These are phyloP conservation scores for Drosophila tsacasi DNA, from an alignment of 1,140 invertebrate species.

Conservation along the genomic window DNA sequence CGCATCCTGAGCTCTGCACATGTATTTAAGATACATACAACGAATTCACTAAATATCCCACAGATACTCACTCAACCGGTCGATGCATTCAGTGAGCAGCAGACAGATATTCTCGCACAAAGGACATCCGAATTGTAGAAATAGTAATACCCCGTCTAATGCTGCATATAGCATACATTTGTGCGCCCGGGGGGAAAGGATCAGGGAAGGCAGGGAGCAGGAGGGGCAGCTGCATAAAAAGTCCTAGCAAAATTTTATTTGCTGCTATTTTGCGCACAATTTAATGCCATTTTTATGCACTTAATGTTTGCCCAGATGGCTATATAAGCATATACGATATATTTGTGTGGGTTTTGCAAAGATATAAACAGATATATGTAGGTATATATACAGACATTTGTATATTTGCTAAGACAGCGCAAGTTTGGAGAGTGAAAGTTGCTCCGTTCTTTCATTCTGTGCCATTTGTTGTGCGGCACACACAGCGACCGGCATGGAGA, in stretches of 20 bases:
- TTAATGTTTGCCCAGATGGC: conserved; percentile 64
- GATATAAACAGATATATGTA: conserved; percentile 10
- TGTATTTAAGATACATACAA: conserved; percentile 7
- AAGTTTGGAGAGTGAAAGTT: conserved; percentile 80
- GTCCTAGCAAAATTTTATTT: conserved; percentile 65
- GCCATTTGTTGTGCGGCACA: conserved; percentile 27
- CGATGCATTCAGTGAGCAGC: conserved; percentile 6
- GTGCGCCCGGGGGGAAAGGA: conserved; percentile 20
- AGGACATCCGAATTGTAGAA: conserved; percentile 20
- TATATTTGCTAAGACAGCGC: conserved; percentile 42
- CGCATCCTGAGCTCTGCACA: not conserved
- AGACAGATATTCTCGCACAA: conserved; percentile 17
- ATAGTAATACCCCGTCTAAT: conserved; percentile 6
- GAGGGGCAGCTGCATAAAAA: conserved; percentile 11
- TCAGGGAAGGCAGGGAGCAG: not conserved
- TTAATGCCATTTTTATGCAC: conserved; percentile 78
- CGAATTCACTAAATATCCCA: conserved; percentile 6
- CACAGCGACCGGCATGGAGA: conserved; percentile 14
- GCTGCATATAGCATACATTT: conserved; percentile 70
- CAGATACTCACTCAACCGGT: conserved; percentile 7
- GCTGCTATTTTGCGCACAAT: conserved; percentile 78
- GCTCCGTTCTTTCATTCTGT: conserved; percentile 41
- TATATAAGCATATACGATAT: conserved; percentile 16
- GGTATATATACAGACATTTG: not conserved
- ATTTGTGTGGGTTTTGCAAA: not conserved